A percentile compares a stretch with the other conserved stretches of the same genome.
phyloP scores from a whole-genome alignment of 2,113 vertebrate species.

The Sylvicapra grimmia region DNA sequence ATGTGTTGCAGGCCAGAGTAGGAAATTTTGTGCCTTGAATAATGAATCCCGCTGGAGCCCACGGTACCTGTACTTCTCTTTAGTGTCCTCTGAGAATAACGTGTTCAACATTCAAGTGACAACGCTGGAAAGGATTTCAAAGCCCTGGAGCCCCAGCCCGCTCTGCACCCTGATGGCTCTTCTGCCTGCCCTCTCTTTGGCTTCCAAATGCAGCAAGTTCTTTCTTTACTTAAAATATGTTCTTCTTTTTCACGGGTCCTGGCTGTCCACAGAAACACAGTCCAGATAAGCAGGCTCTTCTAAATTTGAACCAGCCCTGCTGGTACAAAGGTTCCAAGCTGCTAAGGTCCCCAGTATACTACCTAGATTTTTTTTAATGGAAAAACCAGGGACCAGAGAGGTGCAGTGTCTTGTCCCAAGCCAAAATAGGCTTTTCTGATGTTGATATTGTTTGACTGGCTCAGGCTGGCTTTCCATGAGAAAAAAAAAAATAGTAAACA shows the following conservation, averaged over 20 bases:
- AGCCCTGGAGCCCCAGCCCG: conserved; percentile 5
- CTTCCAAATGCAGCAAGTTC: conserved; percentile 30
- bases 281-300: neutral
- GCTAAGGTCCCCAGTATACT: neutral
- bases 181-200: conserved; percentile 43
- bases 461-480: neutral
- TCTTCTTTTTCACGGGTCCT: conserved; percentile 9
- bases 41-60: conserved; percentile 62
- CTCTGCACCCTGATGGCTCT: neutral
- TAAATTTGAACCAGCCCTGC: neutral
- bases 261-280: neutral
- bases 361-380: neutral
- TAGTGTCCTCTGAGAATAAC: conserved; percentile 66
- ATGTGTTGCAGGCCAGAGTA: conserved; percentile 47
- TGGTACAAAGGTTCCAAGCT: neutral
- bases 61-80: conserved; percentile 57
- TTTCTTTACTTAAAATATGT: conserved; percentile 56
- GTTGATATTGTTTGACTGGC: neutral
- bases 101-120: conserved; percentile 62
- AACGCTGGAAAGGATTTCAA: conserved; percentile 53
- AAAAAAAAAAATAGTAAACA: neutral
- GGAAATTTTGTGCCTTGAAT: conserved; percentile 67
- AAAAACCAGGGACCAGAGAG: neutral
- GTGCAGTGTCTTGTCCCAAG: neutral
- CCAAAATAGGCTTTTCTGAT: neutral